Percentiles rank a stretch among this genome's conserved stretches.
Conservation (phyloP, 2,113 vertebrate genomes). For the Bombycilla garrulus region DNA sequence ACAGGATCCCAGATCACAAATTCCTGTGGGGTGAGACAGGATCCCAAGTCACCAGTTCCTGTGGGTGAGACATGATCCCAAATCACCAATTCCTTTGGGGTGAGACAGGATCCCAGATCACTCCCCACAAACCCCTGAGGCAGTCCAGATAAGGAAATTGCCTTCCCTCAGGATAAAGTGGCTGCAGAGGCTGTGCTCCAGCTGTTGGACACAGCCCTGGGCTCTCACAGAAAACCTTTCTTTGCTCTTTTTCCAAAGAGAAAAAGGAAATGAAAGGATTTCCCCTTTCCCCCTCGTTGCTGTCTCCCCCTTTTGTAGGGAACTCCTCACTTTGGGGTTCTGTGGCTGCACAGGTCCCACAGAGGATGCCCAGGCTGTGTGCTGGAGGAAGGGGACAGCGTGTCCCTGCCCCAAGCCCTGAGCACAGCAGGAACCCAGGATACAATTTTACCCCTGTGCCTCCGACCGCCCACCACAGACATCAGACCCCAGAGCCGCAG, state of each 20-base stretch:
- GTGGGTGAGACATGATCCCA: not conserved
- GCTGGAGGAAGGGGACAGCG: not conserved
- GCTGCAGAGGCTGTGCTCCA: not conserved
- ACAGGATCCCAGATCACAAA: not conserved
- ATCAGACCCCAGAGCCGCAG: not conserved
- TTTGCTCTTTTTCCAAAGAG: not conserved
- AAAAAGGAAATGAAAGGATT: not conserved
- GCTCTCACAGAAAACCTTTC: fast-evolving
- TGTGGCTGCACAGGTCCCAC: not conserved
- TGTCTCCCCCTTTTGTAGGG: not conserved
- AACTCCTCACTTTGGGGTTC: not conserved
- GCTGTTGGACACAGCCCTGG: not conserved
- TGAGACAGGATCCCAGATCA: not conserved
- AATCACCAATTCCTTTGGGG: not conserved
- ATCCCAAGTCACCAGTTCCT: not conserved
- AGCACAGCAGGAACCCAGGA: fast-evolving
- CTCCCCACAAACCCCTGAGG: fast-evolving
- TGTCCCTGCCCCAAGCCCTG: too few species aligned
- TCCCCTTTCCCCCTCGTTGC: not conserved
- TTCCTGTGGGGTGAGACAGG: not conserved
- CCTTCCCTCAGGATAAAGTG: not conserved
- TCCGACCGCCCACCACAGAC: fast-evolving
- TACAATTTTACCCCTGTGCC: fast-evolving
- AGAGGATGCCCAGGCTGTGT: not conserved
- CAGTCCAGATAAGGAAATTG: not conserved